Evolutionary conservation across 2,113 vertebrate species (phyloP).

Genomic region (Camelus bactrianus): DNA sequence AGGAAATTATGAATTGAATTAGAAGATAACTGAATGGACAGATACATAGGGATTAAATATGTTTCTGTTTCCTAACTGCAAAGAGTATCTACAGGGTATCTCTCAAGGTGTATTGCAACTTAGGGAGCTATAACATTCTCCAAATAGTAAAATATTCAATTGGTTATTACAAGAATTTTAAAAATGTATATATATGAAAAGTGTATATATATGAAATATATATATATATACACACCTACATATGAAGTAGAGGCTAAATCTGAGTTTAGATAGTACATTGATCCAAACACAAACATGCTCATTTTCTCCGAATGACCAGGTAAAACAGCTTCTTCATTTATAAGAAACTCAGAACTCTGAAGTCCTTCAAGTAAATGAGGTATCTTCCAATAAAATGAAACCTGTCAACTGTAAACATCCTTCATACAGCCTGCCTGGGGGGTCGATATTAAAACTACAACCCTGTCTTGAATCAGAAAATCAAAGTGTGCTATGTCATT

Average conservation of each 20-base stretch:
- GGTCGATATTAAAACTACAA: background rate
- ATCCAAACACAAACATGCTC: background rate
- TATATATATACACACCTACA: background rate
- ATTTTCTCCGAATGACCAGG: conserved; percentile 18
- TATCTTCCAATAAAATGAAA: conserved; percentile 85
- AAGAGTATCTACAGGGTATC: background rate
- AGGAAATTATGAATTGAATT: conserved; percentile 4
- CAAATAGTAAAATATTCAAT: background rate
- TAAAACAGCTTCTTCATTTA: conserved; percentile 53
- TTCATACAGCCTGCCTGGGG: background rate
- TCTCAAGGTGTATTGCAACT: background rate
- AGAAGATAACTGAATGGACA: background rate
- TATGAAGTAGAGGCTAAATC: background rate
- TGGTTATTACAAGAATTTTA: background rate
- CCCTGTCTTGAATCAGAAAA: conserved; percentile 22
- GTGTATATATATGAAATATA: background rate
- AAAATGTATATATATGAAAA: background rate
- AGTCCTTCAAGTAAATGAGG: conserved; percentile 83
- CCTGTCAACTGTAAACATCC: conserved; percentile 62
- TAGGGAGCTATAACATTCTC: background rate
- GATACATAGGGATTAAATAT: background rate
- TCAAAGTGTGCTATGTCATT: conserved; percentile 43
- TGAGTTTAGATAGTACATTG: background rate
- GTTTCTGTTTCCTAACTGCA: background rate
- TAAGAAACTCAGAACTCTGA: conserved; percentile 77